Percentiles rank a stretch among this genome's conserved stretches.
phyloP scores from a whole-genome alignment of 2,113 vertebrate species.

The Aspiorhynchus laticeps region DNA sequence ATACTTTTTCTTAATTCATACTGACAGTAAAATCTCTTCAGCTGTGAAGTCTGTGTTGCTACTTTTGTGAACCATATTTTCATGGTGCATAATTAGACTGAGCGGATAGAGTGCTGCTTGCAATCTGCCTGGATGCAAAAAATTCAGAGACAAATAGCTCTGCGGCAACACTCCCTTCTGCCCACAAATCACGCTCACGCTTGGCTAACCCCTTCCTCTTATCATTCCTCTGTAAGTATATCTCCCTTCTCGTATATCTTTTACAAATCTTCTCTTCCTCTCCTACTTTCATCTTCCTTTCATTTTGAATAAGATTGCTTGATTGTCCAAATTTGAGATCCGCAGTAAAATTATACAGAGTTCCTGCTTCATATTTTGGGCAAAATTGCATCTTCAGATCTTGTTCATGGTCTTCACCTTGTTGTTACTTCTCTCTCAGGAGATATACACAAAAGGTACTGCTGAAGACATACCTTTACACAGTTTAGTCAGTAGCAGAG shows the following conservation, averaged over 20 bases:
- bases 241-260: background rate
- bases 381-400: background rate
- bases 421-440: background rate
- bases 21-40: slow-evolving; percentile 15
- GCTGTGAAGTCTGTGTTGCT: slow-evolving; percentile 10
- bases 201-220: slow-evolving; percentile 16
- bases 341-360: background rate
- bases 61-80: slow-evolving; percentile 15
- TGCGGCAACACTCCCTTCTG: background rate
- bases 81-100: slow-evolving; percentile 24
- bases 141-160: slow-evolving; percentile 29
- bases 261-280: slow-evolving; percentile 15
- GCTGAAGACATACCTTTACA: background rate
- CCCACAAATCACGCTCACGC: slow-evolving; percentile 39
- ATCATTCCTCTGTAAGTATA: slow-evolving; percentile 9
- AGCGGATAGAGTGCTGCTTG: background rate
- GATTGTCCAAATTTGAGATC: background rate
- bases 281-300: background rate
- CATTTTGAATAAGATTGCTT: background rate
- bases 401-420: background rate
- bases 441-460: background rate
- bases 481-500: background rate
- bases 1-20: slow-evolving; percentile 46
- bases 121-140: slow-evolving; percentile 14
- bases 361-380: background rate